Evolutionary conservation across 1,140 invertebrate genomes (phyloP).

Genomic region (Parasteatoda tepidariorum): DNA sequence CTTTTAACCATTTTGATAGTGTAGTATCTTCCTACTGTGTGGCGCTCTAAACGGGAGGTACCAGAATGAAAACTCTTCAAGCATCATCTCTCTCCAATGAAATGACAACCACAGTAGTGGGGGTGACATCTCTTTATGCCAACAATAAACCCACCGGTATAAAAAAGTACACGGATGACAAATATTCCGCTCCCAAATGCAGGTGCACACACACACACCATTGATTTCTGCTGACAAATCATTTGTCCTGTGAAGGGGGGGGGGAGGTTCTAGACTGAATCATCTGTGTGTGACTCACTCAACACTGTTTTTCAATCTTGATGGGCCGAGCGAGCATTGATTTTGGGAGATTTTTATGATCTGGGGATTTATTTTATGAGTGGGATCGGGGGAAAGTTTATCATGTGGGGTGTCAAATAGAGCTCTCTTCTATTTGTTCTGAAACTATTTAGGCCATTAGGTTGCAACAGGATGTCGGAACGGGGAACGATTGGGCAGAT

Average conservation of each 20-base stretch:
- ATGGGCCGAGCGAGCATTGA: neutral
- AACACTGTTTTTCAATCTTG: neutral
- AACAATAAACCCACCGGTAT: neutral
- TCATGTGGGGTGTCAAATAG: neutral
- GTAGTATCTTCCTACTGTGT: too few species aligned
- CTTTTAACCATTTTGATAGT: too few species aligned
- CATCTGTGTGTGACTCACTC: constrained; percentile 22
- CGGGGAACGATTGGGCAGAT: too few species aligned
- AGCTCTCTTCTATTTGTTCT: too few species aligned
- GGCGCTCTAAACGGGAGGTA: too few species aligned
- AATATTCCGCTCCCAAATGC: constrained; percentile 11
- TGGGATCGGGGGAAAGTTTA: neutral
- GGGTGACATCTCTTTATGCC: neutral
- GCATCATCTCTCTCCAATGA: neutral
- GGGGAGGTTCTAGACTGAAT: constrained; percentile 15
- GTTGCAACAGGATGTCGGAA: too few species aligned
- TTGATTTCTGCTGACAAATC: constrained; percentile 22
- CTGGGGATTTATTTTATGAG: neutral
- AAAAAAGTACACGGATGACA: neutral
- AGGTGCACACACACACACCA: constrained; percentile 5
- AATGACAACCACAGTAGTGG: neutral
- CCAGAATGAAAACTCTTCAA: too few species aligned
- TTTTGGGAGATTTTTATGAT: neutral
- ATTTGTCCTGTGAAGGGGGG: neutral
- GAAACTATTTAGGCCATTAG: too few species aligned